A percentile compares a stretch with the other conserved stretches of the same genome.
Evolutionary conservation across 1,140 invertebrate species (phyloP).

Genomic region (Archivesica marissinica): DNA sequence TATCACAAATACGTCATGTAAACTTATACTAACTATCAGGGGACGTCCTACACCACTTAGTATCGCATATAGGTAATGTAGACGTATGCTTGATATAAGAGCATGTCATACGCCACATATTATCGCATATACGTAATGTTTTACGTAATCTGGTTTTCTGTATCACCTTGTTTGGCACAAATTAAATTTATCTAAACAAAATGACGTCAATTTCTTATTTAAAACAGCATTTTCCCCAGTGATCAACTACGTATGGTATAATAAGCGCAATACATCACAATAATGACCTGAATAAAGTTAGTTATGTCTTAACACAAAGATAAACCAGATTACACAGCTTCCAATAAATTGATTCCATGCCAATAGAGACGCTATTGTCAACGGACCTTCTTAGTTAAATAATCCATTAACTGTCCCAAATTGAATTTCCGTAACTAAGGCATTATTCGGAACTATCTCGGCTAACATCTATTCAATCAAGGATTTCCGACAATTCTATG

Average conservation of each 20-base stretch:
- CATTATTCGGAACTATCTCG: conserved; percentile 51
- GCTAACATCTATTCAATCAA: conserved; percentile 53
- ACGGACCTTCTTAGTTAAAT: neutral
- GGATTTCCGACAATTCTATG: conserved; percentile 37
- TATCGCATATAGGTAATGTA: too few species aligned
- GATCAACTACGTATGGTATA: neutral
- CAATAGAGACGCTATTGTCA: conserved; percentile 19
- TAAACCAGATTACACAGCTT: conserved; percentile 14
- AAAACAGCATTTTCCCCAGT: neutral
- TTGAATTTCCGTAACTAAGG: conserved; percentile 47
- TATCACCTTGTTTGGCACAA: too few species aligned
- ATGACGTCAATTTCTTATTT: neutral
- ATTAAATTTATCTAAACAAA: too few species aligned
- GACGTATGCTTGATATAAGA: too few species aligned
- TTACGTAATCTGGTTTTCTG: too few species aligned
- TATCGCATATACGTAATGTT: too few species aligned
- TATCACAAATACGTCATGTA: too few species aligned
- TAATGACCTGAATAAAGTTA: conserved; percentile 22
- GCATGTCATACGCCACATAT: too few species aligned
- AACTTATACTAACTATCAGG: too few species aligned
- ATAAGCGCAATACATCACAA: conserved; percentile 3
- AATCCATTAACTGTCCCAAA: conserved; percentile 41
- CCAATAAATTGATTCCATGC: neutral
- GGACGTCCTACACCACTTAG: too few species aligned
- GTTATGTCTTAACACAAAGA: conserved; percentile 9